These are phyloP conservation scores for Cantharis nigra DNA, from an alignment of 2,888 invertebrate genomes.

Conservation along the genomic window DNA sequence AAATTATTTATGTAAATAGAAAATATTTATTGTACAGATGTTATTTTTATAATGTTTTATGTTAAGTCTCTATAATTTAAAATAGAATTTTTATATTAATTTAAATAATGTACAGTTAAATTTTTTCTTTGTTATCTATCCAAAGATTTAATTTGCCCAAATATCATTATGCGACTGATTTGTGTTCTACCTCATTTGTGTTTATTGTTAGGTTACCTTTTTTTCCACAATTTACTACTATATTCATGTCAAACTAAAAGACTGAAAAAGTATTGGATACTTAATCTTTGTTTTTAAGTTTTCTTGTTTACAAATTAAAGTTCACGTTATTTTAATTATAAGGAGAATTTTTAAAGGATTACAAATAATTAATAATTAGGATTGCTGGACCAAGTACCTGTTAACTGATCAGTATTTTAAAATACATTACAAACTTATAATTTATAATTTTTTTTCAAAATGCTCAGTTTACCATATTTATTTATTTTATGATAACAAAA, in stretches of 20 bases:
- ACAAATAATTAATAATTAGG: neutral
- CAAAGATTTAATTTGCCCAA: conserved; percentile 31
- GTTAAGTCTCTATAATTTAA: conserved; percentile 12
- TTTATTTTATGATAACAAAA: neutral
- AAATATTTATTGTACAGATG: conserved; percentile 36
- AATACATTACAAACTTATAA: neutral
- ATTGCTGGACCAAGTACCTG: neutral
- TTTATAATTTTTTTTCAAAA: neutral
- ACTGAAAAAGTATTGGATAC: conserved; percentile 15
- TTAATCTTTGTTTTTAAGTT: neutral
- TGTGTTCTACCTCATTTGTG: conserved; percentile 56
- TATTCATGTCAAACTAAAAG: conserved; percentile 11
- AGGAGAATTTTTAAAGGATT: neutral
- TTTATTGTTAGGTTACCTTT: conserved; percentile 50
- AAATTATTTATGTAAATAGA: conserved; percentile 34
- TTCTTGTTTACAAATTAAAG: neutral
- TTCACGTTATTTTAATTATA: neutral
- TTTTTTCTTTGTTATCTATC: conserved; percentile 17
- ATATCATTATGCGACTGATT: conserved; percentile 53
- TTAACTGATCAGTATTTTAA: neutral
- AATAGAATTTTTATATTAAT: neutral
- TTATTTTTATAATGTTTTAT: conserved; percentile 37
- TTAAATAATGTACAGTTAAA: conserved; percentile 3
- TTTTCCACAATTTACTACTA: conserved; percentile 4
- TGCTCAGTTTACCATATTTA: neutral